phyloP scores from a whole-genome alignment of 2,797 vertebrate genomes.

The Menidia menidia region DNA sequence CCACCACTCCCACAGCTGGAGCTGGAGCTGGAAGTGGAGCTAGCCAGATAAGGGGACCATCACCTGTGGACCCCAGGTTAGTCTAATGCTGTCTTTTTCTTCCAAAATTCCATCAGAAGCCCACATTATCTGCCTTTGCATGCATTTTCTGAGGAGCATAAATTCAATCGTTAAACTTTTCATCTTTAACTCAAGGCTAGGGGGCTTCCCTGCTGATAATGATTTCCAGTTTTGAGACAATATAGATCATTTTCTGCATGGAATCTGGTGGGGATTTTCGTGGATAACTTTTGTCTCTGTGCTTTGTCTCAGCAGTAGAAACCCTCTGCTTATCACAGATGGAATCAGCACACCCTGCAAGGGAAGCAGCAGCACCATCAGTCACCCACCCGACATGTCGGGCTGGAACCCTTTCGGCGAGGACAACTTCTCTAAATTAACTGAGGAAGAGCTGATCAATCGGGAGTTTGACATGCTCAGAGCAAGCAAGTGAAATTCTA shows the following conservation, averaged over 20 bases:
- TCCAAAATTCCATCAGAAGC: too few relatives aligned
- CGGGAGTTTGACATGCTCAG: constrained; percentile 97
- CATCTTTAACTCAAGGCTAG: too few relatives aligned
- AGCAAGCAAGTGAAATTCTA: constrained; percentile 91
- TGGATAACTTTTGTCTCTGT: not conserved
- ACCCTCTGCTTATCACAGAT: constrained; percentile 81
- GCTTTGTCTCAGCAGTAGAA: constrained; percentile 66
- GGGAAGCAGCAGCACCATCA: constrained; percentile 76
- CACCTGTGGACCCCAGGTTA: constrained; percentile 84
- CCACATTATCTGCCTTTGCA: too few relatives aligned
- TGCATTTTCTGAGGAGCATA: too few relatives aligned
- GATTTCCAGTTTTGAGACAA: too few relatives aligned
- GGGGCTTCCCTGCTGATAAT: too few relatives aligned
- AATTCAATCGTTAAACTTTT: too few relatives aligned
- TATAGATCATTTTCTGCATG: too few relatives aligned
- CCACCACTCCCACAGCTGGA: constrained; percentile 61
- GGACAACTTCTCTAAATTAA: constrained; percentile 97
- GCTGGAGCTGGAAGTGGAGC: constrained; percentile 68
- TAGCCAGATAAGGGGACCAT: constrained; percentile 66
- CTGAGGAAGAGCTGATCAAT: constrained; percentile 96
- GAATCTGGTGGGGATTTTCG: not conserved
- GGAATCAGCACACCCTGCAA: constrained; percentile 81
- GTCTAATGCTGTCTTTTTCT: too few relatives aligned
- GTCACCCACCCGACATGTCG: constrained; percentile 95
- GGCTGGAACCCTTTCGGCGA: constrained; percentile 98